Conservation (phyloP, 2,113 vertebrate species). For the Rynchops niger region DNA sequence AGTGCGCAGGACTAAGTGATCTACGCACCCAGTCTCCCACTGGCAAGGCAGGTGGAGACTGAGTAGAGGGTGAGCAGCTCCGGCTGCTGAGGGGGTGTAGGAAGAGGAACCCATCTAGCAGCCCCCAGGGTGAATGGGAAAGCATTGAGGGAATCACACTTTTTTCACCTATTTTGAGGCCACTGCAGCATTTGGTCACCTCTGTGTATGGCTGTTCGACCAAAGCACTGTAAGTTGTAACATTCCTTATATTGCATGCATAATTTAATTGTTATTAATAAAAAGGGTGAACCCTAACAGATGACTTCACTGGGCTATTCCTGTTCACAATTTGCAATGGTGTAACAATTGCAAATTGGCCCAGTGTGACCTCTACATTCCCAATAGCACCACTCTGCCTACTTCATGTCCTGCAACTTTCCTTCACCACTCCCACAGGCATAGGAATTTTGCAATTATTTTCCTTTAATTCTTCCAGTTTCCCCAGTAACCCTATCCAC, state of each 20-base stretch:
- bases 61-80: neutral
- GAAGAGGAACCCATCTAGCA: neutral
- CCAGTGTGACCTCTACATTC: neutral
- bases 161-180: neutral
- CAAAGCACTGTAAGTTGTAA: neutral
- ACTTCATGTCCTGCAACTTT: neutral
- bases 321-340: neutral
- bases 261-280: neutral
- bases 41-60: neutral
- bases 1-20: neutral
- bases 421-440: neutral
- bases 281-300: neutral
- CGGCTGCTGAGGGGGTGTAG: neutral
- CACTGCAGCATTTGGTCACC: neutral
- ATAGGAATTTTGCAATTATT: neutral
- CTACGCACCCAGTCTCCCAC: accelerated
- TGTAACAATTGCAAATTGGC: neutral
- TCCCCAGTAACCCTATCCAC: neutral
- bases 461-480: neutral
- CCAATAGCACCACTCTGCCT: neutral
- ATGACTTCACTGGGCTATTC: neutral
- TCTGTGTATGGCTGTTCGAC: neutral
- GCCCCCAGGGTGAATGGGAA: neutral
- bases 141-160: neutral
- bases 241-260: neutral